phyloP scores from a whole-genome alignment of 2,113 vertebrate species.

The Natator depressus region DNA sequence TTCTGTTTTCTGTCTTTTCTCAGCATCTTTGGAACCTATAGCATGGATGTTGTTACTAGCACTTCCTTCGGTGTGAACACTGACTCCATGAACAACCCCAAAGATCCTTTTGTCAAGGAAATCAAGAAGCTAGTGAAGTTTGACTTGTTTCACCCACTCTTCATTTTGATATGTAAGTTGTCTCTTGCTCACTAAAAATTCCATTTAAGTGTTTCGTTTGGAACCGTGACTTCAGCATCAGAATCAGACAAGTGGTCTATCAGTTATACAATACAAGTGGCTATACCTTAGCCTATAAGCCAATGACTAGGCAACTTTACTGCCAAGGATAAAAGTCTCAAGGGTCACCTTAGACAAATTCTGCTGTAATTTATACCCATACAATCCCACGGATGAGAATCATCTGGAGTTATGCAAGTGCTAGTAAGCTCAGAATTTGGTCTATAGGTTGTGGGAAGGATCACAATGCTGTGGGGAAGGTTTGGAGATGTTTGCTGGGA shows the following conservation, averaged over 20 bases:
- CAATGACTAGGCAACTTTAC: not conserved
- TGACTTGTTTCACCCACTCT: constrained; percentile 66
- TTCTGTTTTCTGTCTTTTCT: constrained; percentile 21
- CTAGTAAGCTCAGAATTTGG: not conserved
- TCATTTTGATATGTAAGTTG: constrained; percentile 72
- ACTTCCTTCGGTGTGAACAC: constrained; percentile 88
- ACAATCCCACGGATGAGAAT: not conserved
- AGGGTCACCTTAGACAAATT: not conserved
- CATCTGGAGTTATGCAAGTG: not conserved
- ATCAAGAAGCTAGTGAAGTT: constrained; percentile 79
- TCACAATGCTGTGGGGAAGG: not conserved
- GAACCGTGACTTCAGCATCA: not conserved
- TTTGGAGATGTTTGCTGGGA: not conserved
- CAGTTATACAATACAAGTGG: too few relatives aligned
- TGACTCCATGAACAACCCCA: constrained; percentile 87
- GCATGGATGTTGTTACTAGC: constrained; percentile 86
- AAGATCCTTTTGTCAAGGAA: constrained; percentile 86
- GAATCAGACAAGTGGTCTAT: not conserved
- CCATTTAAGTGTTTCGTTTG: not conserved
- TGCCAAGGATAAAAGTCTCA: not conserved
- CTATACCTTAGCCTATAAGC: not conserved
- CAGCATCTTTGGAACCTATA: constrained; percentile 88
- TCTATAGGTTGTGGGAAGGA: not conserved
- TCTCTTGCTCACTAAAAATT: not conserved
- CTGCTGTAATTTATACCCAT: not conserved